phyloP scores from a whole-genome alignment of 2,888 invertebrate genomes.

The Fabriciana adippe region DNA sequence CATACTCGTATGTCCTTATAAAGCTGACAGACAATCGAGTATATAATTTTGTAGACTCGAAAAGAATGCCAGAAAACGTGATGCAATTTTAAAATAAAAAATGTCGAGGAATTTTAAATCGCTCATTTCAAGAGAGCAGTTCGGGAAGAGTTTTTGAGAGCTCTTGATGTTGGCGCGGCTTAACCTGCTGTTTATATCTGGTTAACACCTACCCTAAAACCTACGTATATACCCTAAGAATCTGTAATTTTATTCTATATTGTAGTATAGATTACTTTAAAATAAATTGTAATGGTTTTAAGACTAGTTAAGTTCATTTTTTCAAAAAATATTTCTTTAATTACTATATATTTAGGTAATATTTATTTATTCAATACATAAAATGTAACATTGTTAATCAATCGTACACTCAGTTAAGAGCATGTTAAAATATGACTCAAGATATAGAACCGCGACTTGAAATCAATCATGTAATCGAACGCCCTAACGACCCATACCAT shows the following conservation, averaged over 20 bases:
- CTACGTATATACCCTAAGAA: constrained; percentile 1
- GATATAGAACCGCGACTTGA: constrained; percentile 29
- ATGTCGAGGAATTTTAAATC: constrained; percentile 58
- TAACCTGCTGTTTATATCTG: constrained; percentile 67
- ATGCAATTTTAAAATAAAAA: constrained; percentile 43
- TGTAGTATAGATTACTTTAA: too few species aligned
- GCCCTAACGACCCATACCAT: constrained; percentile 51
- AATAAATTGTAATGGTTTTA: background rate
- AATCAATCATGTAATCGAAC: constrained; percentile 47
- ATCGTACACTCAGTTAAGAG: background rate
- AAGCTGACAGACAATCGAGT: too few species aligned
- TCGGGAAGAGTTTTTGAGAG: constrained; percentile 63
- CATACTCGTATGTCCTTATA: too few species aligned
- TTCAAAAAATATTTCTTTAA: too few species aligned
- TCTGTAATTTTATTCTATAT: background rate
- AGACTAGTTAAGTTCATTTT: too few species aligned
- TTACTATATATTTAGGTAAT: too few species aligned
- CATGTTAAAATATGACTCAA: constrained; percentile 36
- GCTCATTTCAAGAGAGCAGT: constrained; percentile 70
- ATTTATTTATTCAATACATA: too few species aligned
- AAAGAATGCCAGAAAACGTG: constrained; percentile 9
- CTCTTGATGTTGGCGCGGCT: constrained; percentile 63
- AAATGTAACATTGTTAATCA: background rate
- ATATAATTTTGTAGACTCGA: constrained; percentile 39
- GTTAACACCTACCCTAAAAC: constrained; percentile 49